Conservation (phyloP, 1,140 invertebrate species). For the Ephestia elutella region DNA sequence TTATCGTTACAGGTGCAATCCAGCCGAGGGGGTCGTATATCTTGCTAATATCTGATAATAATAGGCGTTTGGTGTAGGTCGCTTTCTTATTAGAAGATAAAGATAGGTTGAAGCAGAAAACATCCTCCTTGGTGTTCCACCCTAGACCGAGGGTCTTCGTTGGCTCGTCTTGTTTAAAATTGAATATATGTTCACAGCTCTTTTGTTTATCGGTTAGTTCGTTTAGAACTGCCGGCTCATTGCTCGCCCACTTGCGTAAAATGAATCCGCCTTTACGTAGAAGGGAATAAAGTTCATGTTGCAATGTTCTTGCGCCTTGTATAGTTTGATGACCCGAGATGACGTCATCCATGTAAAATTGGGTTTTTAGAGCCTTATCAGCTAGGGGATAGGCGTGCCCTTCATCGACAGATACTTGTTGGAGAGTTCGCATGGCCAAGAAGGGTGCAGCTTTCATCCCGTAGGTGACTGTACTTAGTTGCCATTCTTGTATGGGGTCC, state of each 20-base stretch:
- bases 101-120: conserved; percentile 26
- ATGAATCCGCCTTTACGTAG: too few relatives aligned
- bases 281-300: too few relatives aligned
- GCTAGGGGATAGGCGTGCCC: conserved; percentile 26
- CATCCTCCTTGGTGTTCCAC: conserved; percentile 29
- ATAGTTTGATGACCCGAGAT: not conserved
- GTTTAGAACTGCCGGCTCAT: conserved; percentile 22
- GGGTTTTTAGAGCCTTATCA: conserved; percentile 24
- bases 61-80: conserved; percentile 34
- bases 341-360: conserved; percentile 59
- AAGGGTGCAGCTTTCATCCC: too few relatives aligned
- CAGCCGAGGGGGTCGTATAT: conserved; percentile 47
- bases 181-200: too few relatives aligned
- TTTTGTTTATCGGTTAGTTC: conserved; percentile 10
- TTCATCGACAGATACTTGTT: conserved; percentile 38
- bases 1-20: conserved; percentile 35
- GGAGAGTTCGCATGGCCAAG: too few relatives aligned
- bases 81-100: too few relatives aligned
- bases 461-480: too few relatives aligned
- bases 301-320: too few relatives aligned
- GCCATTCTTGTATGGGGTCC: not conserved
- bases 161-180: conserved; percentile 3
- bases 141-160: conserved; percentile 22
- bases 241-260: too few relatives aligned
- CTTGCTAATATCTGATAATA: conserved; percentile 32